Evolutionary conservation across 2,888 invertebrate genomes (phyloP), one percentile per base, ranked within the genome.

Genomic region (Agonopterix heracliana): DNA sequence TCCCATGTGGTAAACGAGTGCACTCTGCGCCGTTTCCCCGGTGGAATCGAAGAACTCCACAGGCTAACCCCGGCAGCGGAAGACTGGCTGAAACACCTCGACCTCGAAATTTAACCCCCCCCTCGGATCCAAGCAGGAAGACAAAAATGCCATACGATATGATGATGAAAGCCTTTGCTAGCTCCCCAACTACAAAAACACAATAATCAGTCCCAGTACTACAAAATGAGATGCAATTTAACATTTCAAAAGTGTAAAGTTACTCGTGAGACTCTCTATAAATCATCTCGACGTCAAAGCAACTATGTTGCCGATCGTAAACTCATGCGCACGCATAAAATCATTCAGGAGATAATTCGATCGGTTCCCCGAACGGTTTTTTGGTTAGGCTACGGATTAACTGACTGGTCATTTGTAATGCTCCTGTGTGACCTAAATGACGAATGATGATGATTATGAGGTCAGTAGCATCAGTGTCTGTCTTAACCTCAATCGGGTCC

Each of bases 341-440:
- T 66, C 72, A 66, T 68, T 68, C 64, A 56, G 64, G 59, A 71
- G 80, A 79, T 81, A 78, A 80, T 80, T 78, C 79, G 79, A 81
- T 81, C 68, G 77, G 53, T 81, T 80, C 80, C 55, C 56, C 64
- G 81, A 80, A 79, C 66, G 64, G 61, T 65, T 68, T 73, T 63
- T 61, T 67, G 54, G 50, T 51, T 48, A 48, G 55, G 51, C 55
- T 56, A 56, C 54, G 54, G 58, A 14, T 26, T 26, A 26, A 26
- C 26, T 26, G 26, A 5, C 26, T 26, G 26, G 26, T 26, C 26
- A 7, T 26, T 26, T 26, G 26, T 26, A 26, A 26, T 41, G n/a
- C 12, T 12, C 12, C n/a, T 41, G 12, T 11, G 34, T 44, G 11
- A 44, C 34, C 12, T 4, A 34, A 34, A 10, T 8, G 9, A 44